Base-by-base conservation (phyloP, 2,888 invertebrate species). In the Caenorhabditis sp. region DNA sequence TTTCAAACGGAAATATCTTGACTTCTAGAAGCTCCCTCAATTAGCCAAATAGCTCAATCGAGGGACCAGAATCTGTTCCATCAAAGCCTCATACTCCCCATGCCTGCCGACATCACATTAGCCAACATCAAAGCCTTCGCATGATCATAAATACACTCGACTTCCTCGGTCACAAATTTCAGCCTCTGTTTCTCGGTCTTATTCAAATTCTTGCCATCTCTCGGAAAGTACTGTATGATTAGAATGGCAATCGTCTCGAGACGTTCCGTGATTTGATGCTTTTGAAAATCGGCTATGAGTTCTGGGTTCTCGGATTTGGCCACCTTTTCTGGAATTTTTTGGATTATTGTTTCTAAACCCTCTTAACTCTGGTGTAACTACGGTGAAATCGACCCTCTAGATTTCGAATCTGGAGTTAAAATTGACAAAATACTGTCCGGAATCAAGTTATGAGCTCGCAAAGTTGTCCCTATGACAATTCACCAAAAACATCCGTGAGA, bases 91-190 rank as follows among this genome's bases (percentile, higher is more conserved):
- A 22, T 22, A 12, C 4, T 14, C 14, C 24, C 26, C n/a, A 19
- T 22, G 22, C 22, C 51, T 8, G 10, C 22, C 14, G 16, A 28
- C 24, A 64, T 1, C 1, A n/a, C 14, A 31, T 28, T 49, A 22
- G 49, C 66, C 28, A 51, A 10, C 66, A 66, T 63, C 3, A 63
- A 14, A 31, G 54, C 28, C 26, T 51, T 63, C 49, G 51, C 19
- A 12, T 56, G 61, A 35, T 61, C 49, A 28, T 63, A 49, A 49
- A 58, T 72, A 24, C 47, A 58, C 14, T 66, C 66, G 12, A 66
- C 28, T 31, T 66, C 66, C 7, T 66, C 47, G 1, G 47, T 10
- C 0, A 47, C 64, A 47, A 14, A 31, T 22, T 5, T n/a, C 10
- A 66, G 44, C 22, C 58, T 58, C 19, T 66, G 19, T 51, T 51